Evolutionary conservation across 2,888 invertebrate genomes (phyloP).

Genomic region (Andrena bicolor): DNA sequence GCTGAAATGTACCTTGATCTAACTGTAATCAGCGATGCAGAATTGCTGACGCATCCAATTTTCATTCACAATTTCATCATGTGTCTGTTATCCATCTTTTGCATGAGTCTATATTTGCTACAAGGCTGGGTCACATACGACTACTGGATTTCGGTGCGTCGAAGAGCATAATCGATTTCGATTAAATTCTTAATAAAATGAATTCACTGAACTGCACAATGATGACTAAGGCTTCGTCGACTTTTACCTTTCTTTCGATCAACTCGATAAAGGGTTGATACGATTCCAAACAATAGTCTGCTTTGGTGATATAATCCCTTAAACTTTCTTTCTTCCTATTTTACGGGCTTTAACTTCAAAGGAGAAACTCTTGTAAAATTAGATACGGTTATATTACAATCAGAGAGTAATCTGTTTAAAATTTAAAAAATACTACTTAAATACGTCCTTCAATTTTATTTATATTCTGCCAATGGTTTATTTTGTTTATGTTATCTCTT

Average conservation of each 20-base stretch:
- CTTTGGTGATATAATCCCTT: too few relatives aligned
- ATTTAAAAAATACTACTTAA: too few relatives aligned
- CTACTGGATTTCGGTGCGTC: constrained; percentile 74
- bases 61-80: constrained; percentile 81
- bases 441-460: too few relatives aligned
- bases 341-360: not conserved
- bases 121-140: constrained; percentile 79
- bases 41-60: constrained; percentile 78
- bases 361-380: not conserved
- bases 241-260: not conserved
- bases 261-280: not conserved
- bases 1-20: constrained; percentile 79
- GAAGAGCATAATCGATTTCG: not conserved
- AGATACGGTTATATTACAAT: not conserved
- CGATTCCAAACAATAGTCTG: not conserved
- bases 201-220: not conserved
- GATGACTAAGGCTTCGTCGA: not conserved
- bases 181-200: not conserved
- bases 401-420: too few relatives aligned
- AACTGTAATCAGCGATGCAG: constrained; percentile 75
- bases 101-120: constrained; percentile 78
- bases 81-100: constrained; percentile 79
- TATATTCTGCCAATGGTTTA: too few relatives aligned
- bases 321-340: too few relatives aligned
- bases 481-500: too few relatives aligned